Evolutionary conservation across 2,888 invertebrate species (phyloP).

Genomic region (Eurytoma californica): DNA sequence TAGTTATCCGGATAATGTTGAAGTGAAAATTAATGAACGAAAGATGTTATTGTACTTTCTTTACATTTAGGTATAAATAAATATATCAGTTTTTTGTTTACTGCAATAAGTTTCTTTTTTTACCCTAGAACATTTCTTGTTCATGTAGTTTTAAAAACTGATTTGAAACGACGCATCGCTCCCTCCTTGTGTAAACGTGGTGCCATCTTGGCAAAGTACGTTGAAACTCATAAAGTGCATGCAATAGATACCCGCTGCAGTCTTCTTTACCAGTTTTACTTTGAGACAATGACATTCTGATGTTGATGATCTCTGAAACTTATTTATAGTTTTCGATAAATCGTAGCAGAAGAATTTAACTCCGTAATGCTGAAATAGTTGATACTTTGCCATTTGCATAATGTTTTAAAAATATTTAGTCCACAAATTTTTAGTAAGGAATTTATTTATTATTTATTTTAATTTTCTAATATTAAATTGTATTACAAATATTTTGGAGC

Average conservation of each 20-base stretch:
- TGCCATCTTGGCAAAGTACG: constrained; percentile 30
- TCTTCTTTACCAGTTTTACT: constrained; percentile 34
- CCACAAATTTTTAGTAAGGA: constrained; percentile 21
- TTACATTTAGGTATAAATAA: no score
- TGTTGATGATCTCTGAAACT: constrained; percentile 34
- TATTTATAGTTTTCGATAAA: constrained; percentile 54
- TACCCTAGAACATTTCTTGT: no score
- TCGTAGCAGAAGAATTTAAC: constrained; percentile 30
- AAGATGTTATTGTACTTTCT: no score
- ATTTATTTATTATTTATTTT: constrained; percentile 24
- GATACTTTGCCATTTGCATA: constrained; percentile 52
- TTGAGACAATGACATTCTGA: constrained; percentile 8
- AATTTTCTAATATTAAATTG: background rate
- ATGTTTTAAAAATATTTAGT: constrained; percentile 50
- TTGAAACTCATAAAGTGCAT: background rate
- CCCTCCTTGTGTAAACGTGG: background rate
- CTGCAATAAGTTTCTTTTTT: no score
- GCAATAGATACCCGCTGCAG: constrained; percentile 6
- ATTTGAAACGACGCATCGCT: background rate
- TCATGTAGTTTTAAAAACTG: background rate
- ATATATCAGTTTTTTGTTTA: no score
- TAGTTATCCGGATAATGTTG: no score
- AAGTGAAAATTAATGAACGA: no score
- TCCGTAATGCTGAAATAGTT: constrained; percentile 49
- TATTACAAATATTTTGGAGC: no score